These are phyloP conservation scores for Toxotes lorentzi DNA, from an alignment of 2,797 vertebrate genomes.

Conservation along the genomic window DNA sequence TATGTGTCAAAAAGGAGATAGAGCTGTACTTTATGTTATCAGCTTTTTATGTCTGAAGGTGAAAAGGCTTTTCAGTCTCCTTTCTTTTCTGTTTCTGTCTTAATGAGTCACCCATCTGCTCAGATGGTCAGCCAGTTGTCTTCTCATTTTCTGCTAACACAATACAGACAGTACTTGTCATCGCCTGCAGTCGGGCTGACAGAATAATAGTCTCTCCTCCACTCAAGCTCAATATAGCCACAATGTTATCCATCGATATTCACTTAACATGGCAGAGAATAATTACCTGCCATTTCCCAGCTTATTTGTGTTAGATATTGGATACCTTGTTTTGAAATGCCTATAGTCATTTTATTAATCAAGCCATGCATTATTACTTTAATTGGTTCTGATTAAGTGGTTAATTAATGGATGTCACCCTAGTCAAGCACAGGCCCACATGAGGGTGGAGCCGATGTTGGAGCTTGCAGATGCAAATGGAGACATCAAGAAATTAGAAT, in stretches of 20 bases:
- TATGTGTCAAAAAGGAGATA: not conserved
- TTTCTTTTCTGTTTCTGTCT: not conserved
- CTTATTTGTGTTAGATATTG: constrained; percentile 64
- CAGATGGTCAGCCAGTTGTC: constrained; percentile 15
- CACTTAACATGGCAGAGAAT: constrained; percentile 46
- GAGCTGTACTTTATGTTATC: not conserved
- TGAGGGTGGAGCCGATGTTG: constrained; percentile 59
- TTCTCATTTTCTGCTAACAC: constrained; percentile 14
- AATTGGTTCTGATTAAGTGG: constrained; percentile 73
- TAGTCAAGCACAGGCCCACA: constrained; percentile 49
- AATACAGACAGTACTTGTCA: constrained; percentile 9
- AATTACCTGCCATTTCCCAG: constrained; percentile 60
- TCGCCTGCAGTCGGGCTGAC: constrained; percentile 3
- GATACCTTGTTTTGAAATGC: constrained; percentile 74
- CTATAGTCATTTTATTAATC: constrained; percentile 75
- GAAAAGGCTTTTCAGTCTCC: not conserved
- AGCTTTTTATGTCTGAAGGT: not conserved
- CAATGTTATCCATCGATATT: constrained; percentile 45
- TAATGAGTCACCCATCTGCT: not conserved
- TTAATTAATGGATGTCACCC: constrained; percentile 71
- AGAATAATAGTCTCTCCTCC: constrained; percentile 32
- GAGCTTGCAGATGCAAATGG: constrained; percentile 67
- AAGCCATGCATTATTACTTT: constrained; percentile 75
- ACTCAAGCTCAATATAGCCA: not conserved
- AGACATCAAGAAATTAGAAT: constrained; percentile 73